Percentiles rank a stretch among this genome's conserved stretches.
These are phyloP conservation scores for Chirona hameri DNA, from an alignment of 2,888 invertebrate species.

Conservation along the genomic window DNA sequence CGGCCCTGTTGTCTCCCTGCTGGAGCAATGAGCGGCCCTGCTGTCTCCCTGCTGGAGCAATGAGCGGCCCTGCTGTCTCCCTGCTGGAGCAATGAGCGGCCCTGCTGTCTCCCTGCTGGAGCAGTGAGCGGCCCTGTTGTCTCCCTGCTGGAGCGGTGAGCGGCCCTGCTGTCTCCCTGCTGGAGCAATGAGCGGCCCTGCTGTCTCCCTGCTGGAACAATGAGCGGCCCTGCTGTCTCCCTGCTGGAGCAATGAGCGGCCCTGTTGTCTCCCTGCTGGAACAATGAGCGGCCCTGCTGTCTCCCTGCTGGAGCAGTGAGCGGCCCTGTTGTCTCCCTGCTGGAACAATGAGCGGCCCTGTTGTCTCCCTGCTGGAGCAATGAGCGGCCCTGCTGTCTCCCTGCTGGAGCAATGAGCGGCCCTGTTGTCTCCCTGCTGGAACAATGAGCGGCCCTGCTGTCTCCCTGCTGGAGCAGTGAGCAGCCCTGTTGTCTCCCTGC, in stretches of 20 bases:
- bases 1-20: background rate
- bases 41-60: background rate
- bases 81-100: background rate
- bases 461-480: constrained; percentile 54
- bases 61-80: background rate
- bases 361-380: too few species aligned
- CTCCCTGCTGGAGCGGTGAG: constrained; percentile 56
- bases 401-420: background rate
- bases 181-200: background rate
- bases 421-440: too few species aligned
- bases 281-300: background rate
- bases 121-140: too few species aligned
- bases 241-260: background rate
- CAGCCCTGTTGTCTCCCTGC: background rate
- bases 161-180: background rate
- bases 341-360: background rate
- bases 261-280: too few species aligned
- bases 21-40: background rate
- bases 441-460: constrained; percentile 52
- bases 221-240: too few species aligned
- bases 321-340: background rate
- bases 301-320: background rate
- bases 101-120: too few species aligned
- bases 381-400: background rate
- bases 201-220: too few species aligned